Evolutionary conservation across 1,140 invertebrate genomes (phyloP), one percentile per base, ranked within the genome.

Genomic region (Drosophila auraria): DNA sequence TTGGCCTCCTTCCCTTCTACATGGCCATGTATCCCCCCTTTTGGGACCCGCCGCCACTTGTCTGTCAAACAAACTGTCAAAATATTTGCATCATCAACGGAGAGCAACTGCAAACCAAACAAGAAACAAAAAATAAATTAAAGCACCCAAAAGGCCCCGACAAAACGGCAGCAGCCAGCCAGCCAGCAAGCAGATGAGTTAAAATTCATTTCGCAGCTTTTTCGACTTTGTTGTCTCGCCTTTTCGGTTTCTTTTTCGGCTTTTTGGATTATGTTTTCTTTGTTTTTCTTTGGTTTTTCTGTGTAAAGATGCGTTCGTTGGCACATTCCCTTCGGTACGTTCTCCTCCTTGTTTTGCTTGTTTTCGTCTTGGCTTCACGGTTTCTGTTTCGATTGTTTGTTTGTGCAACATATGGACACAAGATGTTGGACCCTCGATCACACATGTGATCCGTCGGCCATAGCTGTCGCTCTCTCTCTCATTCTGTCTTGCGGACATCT

Each of bases 11-110:
- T 33, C 20, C 59, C 47, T 30, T 15, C 12, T 50, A 7, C 23
- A 3, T 14, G 25, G 2, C 2, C 9, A 20, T 44, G 7, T 44
- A 23, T 5, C 57, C 33, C 33, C 44, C 44, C 33, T 20, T 50
- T 30, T 12, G 17, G 17, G 5, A 4, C 61, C 58, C 36, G 57
- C 65, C 53, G 40, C 65, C 53, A 45, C 51, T 30, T 73, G 61
- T 36, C 80, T 78, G 77, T 77, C 82, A 68, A 73, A 73, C 70
- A 61, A 77, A 68, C 83, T 79, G 83, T 86, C 83, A 87, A 83
- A 87, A 87, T 87, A 89, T 87, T 89, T 87, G 83, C 84, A 84
- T 86, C 73, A 70, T 81, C 82, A 73, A 83, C 82, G 78, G 60
- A 59, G 42, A 40, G 20, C 54, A 72, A 71, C 45, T 59, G 68